Evolutionary conservation across 2,113 vertebrate species (phyloP).

Genomic region (Equus przewalskii): DNA sequence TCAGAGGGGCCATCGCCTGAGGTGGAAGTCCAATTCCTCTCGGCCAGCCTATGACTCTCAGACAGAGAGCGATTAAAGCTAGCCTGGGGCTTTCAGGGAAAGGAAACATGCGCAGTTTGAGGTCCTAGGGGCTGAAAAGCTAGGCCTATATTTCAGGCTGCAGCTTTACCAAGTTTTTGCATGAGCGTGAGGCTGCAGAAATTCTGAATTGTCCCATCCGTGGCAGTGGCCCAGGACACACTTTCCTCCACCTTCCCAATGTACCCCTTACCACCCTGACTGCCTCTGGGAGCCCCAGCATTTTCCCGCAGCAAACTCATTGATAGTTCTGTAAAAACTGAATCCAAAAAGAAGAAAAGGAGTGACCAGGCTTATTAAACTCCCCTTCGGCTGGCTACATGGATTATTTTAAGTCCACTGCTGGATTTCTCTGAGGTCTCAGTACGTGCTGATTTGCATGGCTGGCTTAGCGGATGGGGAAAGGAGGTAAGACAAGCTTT

Average conservation of each 20-base stretch:
- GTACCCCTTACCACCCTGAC: not conserved
- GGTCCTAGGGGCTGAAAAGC: not conserved
- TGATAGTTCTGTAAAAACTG: constrained; percentile 50
- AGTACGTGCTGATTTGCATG: constrained; percentile 81
- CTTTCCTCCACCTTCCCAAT: constrained; percentile 40
- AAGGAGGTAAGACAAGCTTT: constrained; percentile 80
- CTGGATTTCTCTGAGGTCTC: constrained; percentile 75
- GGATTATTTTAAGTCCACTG: constrained; percentile 75
- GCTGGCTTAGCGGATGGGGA: constrained; percentile 59
- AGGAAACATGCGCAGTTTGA: not conserved
- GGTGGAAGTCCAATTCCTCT: constrained; percentile 26
- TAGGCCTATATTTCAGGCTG: not conserved
- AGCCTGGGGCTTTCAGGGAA: not conserved
- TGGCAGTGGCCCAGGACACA: constrained; percentile 52
- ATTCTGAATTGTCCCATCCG: constrained; percentile 34
- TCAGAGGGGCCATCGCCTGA: not conserved
- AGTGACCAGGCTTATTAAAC: constrained; percentile 67
- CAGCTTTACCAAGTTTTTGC: constrained; percentile 33
- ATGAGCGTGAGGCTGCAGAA: not conserved
- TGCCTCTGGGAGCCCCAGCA: not conserved
- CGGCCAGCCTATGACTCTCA: constrained; percentile 23
- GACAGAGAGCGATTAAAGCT: constrained; percentile 49
- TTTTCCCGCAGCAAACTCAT: constrained; percentile 59
- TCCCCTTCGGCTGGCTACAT: constrained; percentile 6
- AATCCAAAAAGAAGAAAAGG: constrained; percentile 71